Conservation (phyloP, 1,140 invertebrate genomes). For the Teleogryllus occipitalis region DNA sequence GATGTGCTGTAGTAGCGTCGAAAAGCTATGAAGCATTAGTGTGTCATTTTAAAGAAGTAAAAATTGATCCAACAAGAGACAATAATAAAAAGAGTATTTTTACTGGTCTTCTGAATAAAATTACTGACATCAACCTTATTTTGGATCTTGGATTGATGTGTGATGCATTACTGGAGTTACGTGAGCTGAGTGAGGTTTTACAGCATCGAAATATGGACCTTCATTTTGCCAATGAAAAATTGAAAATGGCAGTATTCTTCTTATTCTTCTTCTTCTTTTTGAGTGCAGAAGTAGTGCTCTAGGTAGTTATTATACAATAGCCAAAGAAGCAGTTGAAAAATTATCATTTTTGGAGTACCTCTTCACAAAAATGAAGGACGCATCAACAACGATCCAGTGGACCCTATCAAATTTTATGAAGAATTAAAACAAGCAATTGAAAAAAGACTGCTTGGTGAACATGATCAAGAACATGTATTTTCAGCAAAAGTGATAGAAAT, state of each 20-base stretch:
- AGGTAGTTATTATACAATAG: neutral
- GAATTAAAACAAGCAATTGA: neutral
- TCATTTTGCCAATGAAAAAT: neutral
- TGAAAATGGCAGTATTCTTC: neutral
- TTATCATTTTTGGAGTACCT: no score
- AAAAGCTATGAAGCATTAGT: no score
- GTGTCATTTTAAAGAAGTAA: neutral
- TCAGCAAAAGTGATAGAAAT: neutral
- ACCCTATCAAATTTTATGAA: neutral
- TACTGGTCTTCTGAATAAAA: neutral
- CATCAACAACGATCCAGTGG: no score
- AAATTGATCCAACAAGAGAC: neutral
- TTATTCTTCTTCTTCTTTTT: no score
- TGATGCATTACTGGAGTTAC: neutral
- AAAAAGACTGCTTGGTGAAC: no score
- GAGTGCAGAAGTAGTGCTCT: neutral
- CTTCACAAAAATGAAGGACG: no score
- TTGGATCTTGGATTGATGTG: neutral
- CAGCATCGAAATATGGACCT: neutral
- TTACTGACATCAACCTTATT: neutral
- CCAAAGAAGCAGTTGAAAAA: no score
- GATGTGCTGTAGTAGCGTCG: no score
- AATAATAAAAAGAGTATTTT: neutral
- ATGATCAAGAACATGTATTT: no score
- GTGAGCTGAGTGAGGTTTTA: neutral